Percentiles rank a stretch among this genome's conserved stretches.
Evolutionary conservation across 1,140 invertebrate genomes (phyloP).

Genomic region (Zaprionus taronus): DNA sequence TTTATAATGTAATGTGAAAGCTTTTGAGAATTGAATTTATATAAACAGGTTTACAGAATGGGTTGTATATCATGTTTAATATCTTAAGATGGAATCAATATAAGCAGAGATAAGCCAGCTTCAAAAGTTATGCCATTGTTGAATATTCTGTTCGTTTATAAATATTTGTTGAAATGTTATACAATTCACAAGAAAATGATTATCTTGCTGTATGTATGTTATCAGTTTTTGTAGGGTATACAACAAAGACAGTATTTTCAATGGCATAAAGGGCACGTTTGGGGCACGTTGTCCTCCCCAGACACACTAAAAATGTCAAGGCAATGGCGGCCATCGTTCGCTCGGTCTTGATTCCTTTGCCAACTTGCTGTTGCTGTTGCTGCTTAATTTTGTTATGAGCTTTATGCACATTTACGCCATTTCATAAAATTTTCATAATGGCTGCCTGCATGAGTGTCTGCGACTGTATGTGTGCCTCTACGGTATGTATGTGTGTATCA

Average conservation of each 20-base stretch:
- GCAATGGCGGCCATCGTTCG: slow-evolving; percentile 44
- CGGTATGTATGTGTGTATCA: not conserved
- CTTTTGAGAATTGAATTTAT: too few species aligned
- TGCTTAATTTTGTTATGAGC: slow-evolving; percentile 77
- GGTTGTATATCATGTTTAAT: too few species aligned
- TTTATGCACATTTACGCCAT: slow-evolving; percentile 77
- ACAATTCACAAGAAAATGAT: not conserved
- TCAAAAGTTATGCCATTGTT: not conserved
- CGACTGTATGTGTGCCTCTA: not conserved
- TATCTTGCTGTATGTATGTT: not conserved
- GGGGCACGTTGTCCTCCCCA: slow-evolving; percentile 1
- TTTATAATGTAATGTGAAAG: not conserved
- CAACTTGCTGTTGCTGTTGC: slow-evolving; percentile 22
- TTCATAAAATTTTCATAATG: slow-evolving; percentile 81
- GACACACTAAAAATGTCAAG: slow-evolving; percentile 40
- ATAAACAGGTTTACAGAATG: too few species aligned
- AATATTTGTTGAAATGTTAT: not conserved
- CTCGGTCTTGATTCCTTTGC: not conserved
- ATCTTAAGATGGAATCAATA: not conserved
- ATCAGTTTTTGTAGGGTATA: slow-evolving; percentile 1
- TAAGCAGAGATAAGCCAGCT: not conserved
- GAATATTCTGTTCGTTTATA: not conserved
- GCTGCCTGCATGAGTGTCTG: slow-evolving; percentile 28
- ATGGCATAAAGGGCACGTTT: slow-evolving; percentile 4
- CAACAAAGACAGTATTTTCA: not conserved